Evolutionary conservation across 1,140 invertebrate genomes (phyloP), one percentile per base, ranked within the genome.

Genomic region (Dreissena rostriformis): DNA sequence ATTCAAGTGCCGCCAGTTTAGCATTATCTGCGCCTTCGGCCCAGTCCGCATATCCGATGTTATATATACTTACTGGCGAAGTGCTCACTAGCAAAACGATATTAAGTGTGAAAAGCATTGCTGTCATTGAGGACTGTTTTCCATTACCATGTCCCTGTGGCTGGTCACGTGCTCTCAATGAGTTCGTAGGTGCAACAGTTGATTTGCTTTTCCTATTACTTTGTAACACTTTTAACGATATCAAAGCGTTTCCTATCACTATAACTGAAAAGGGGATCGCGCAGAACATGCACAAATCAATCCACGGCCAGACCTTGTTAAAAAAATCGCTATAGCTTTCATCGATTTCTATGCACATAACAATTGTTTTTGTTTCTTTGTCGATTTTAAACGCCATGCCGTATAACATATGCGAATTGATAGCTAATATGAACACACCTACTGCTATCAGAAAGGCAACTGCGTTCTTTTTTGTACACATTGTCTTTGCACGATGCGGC

Each of bases 321-420:
- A 84, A 84, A n/a, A 84, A 84, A n/a, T 57, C 15, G 5, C 28
- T 17, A 28, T 83, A 83, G 11, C 2, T 22, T 55, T 71, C 26
- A 76, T 61, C 55, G 24, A 68, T 66, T 67, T 52, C 71, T n/a
- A 17, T 17, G 63, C 80, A 82, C 70, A 75, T 76, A 39, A 12
- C 15, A 24, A 39, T 24, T 24, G 6, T 1, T 2, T n/a, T 19
- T 4, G 63, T 68, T 10, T 22, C n/a, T 17, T 19, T 17, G 24
- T 12, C 26, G 8, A 63, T 26, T 15, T 22, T 71, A n/a, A 67
- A 68, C 39, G 8, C 85, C 26, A 78, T 26, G 2, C 86, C 86
- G 65, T 84, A 88, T 22, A 89, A 28, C 51, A 90, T 72, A 55
- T 91, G 87, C 5, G 84, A 66, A 74, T 90, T 89, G 22, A 90